Conservation (phyloP, 1,140 invertebrate genomes). For the Thaumetopoea pityocampa region DNA sequence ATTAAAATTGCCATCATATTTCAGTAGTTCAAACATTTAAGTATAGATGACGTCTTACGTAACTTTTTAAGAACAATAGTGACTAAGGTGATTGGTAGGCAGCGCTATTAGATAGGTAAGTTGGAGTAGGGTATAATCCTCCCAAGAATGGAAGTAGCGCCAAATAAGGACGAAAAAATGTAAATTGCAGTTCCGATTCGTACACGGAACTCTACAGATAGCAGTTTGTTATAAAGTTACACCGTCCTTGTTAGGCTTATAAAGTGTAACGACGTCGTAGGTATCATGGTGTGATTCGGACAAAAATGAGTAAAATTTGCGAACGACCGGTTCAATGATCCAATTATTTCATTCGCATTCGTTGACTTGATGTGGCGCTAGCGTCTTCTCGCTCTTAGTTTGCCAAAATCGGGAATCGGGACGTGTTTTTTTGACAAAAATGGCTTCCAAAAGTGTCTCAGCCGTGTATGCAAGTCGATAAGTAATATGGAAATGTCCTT, state of each 20-base stretch:
- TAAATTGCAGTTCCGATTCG: constrained; percentile 15
- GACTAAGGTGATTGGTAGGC: constrained; percentile 40
- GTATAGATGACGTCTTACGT: constrained; percentile 35
- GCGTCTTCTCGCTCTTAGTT: constrained; percentile 51
- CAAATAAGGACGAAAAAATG: constrained; percentile 49
- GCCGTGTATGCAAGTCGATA: constrained; percentile 46
- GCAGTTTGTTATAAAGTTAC: too few species aligned
- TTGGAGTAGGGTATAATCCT: constrained; percentile 36
- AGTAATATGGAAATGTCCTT: constrained; percentile 50
- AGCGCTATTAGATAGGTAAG: too few species aligned
- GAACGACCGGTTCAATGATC: constrained; percentile 35
- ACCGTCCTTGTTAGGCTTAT: background rate
- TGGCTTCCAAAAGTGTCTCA: constrained; percentile 49
- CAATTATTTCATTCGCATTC: constrained; percentile 58
- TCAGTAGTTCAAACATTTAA: background rate
- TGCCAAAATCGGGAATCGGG: constrained; percentile 45
- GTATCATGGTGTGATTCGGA: constrained; percentile 12
- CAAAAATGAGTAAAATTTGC: constrained; percentile 2
- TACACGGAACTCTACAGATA: too few species aligned
- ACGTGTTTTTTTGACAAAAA: constrained; percentile 61
- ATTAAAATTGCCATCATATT: too few species aligned
- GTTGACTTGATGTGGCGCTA: constrained; percentile 45
- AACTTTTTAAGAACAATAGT: constrained; percentile 24
- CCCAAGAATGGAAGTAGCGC: constrained; percentile 33
- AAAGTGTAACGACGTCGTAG: background rate